Percentiles rank a stretch among this genome's conserved stretches.
These are phyloP conservation scores for Leptothorax acervorum DNA, from an alignment of 2,888 invertebrate genomes.

Conservation along the genomic window DNA sequence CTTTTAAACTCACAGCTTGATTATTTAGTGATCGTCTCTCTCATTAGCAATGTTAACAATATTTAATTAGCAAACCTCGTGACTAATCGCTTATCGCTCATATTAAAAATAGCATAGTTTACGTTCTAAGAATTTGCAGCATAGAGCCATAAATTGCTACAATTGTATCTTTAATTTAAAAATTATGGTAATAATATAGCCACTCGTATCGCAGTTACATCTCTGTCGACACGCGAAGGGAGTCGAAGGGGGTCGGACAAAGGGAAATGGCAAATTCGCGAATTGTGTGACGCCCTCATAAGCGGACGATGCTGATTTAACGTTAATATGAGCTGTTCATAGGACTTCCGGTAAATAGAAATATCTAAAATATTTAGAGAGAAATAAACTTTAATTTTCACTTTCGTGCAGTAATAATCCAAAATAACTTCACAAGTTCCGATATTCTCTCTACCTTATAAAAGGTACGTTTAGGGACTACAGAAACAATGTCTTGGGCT, in stretches of 20 bases:
- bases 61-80: conserved; percentile 17
- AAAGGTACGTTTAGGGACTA: neutral
- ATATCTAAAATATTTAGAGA: conserved; percentile 60
- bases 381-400: neutral
- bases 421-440: neutral
- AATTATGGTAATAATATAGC: conserved; percentile 20
- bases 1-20: neutral
- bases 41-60: neutral
- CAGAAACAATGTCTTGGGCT: neutral
- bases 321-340: conserved; percentile 19
- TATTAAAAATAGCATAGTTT: neutral
- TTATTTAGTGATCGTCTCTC: conserved; percentile 3
- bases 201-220: neutral
- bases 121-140: neutral
- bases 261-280: conserved; percentile 32
- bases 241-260: neutral
- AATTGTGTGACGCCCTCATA: conserved; percentile 34
- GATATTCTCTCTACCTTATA: neutral
- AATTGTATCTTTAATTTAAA: conserved; percentile 16
- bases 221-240: conserved; percentile 6
- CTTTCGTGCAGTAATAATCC: neutral
- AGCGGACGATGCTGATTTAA: conserved; percentile 55
- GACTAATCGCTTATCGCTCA: neutral
- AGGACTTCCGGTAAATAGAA: conserved; percentile 42
- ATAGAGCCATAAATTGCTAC: conserved; percentile 8